A percentile compares a stretch with the other conserved stretches of the same genome.
Evolutionary conservation across 2,113 vertebrate species (phyloP).

Genomic region (human (Homo sapiens)): DNA sequence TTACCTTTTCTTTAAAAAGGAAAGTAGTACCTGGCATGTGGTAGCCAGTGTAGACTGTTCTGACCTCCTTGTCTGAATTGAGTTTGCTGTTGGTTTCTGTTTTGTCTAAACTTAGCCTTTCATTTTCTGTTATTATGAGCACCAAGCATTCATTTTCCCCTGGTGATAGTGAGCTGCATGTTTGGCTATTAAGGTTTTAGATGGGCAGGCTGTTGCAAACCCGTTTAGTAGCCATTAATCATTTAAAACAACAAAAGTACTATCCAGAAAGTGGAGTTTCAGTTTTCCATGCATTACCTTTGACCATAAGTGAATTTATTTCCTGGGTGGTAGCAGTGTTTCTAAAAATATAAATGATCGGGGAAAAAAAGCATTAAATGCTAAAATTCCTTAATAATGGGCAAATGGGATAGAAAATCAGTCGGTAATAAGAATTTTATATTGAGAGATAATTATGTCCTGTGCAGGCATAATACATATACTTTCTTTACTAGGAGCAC

Average conservation of each 20-base stretch:
- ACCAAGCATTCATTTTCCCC: not conserved
- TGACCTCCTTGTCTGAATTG: not conserved
- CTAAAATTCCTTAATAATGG: not conserved
- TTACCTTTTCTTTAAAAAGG: not conserved
- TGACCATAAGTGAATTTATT: not conserved
- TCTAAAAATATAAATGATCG: not conserved
- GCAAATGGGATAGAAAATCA: not conserved
- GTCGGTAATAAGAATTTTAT: not conserved
- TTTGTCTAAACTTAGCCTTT: not conserved
- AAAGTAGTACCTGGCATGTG: not conserved
- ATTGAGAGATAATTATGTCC: not conserved
- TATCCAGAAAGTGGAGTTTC: not conserved
- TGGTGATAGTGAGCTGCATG: not conserved
- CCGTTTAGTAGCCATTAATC: not conserved
- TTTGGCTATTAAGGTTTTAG: not conserved
- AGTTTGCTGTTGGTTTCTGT: not conserved
- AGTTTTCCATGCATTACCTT: not conserved
- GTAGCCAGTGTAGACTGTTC: not conserved
- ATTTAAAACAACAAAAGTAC: conserved; percentile 6
- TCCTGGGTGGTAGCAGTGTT: not conserved
- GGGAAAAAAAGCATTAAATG: not conserved
- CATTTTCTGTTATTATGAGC: not conserved
- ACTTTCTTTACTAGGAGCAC: not conserved
- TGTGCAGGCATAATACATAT: not conserved
- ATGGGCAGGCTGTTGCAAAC: not conserved